These are phyloP conservation scores for Protomyctophum bolini DNA, from an alignment of 2,113 vertebrate species.

Conservation along the genomic window DNA sequence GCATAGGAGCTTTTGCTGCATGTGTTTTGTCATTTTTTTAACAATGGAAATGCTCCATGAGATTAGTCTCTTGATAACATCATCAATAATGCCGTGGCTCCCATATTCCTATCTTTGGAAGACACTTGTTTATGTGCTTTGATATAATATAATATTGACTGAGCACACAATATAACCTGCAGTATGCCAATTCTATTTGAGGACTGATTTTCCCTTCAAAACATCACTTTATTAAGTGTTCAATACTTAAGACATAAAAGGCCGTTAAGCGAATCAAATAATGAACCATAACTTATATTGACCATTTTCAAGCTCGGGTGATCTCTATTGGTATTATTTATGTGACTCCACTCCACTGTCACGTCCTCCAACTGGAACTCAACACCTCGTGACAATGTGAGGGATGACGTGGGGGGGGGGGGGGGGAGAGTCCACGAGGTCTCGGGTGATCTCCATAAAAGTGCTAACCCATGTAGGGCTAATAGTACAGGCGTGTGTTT, in stretches of 20 bases:
- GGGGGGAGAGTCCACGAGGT: slow-evolving; percentile 48
- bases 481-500: slow-evolving; percentile 62
- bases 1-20: slow-evolving; percentile 12
- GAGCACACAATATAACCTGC: neutral
- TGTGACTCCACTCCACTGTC: slow-evolving; percentile 52
- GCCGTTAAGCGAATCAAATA: slow-evolving; percentile 41
- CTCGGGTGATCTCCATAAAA: slow-evolving; percentile 65
- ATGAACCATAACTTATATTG: slow-evolving; percentile 39
- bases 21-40: slow-evolving; percentile 31
- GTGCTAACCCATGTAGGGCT: slow-evolving; percentile 59
- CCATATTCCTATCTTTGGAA: neutral
- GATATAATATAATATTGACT: slow-evolving; percentile 1
- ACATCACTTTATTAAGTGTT: slow-evolving; percentile 1
- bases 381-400: slow-evolving; percentile 33
- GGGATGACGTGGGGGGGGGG: slow-evolving; percentile 9
- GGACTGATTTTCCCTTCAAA: neutral
- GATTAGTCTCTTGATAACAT: slow-evolving; percentile 44
- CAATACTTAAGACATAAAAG: neutral
- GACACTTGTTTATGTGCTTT: neutral
- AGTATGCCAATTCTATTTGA: neutral
- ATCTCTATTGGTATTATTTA: slow-evolving; percentile 52
- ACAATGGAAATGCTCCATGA: slow-evolving; percentile 31
- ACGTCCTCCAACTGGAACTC: slow-evolving; percentile 27
- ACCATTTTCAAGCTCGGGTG: slow-evolving; percentile 32
- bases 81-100: slow-evolving; percentile 10